Base-by-base conservation (phyloP, 2,113 vertebrate genomes). In the Corydoras sp. region DNA sequence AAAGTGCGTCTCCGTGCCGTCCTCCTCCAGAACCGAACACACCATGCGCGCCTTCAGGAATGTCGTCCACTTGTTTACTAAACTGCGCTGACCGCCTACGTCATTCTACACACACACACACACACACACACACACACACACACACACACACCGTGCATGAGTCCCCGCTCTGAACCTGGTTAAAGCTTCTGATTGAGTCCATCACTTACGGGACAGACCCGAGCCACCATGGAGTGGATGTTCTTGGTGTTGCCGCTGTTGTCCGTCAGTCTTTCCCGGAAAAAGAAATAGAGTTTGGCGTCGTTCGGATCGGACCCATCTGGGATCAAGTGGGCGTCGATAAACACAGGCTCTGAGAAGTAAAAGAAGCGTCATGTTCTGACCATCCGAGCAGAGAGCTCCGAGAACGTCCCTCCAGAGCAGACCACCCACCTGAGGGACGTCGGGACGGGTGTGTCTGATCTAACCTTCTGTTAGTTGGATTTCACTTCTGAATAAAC, bases 1-100 rank as follows among this genome's bases (percentile, higher is more conserved):
- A 75, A 99, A 99, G 74, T 97, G 90, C 0, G 96, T 99, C 81
- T 99, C 97, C 0, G 94, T 95, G 68, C 96, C 95, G 58, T 99
- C 96, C 63, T 93, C 93, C 74, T 98, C 97, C 78, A 94, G 90
- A 9, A 99, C 96, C 0, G 96, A 98, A 76, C 97, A 99, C 62
- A 99, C 95, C 80, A 99, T 89, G 73, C 97, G 84, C 1, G 95
- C 95, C 81, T 99, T 99, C 13, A 98, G 84, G 83, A 98, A 99
- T 0, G 97, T 99, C 30, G 95, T 98, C 97, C 97, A 99, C 66
- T 98, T 98, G 85, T 99, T 99, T 66, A 99, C 97, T 0, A 99
- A 91, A 76, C 97, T 99, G 12, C 97, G 92, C 76, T 97, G 95
- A 12, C 97, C 97, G n/a, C 97, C 97, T 0, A 92, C 92, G 83